Conservation (phyloP, 2,888 invertebrate genomes). For the Brachyptera putata region DNA sequence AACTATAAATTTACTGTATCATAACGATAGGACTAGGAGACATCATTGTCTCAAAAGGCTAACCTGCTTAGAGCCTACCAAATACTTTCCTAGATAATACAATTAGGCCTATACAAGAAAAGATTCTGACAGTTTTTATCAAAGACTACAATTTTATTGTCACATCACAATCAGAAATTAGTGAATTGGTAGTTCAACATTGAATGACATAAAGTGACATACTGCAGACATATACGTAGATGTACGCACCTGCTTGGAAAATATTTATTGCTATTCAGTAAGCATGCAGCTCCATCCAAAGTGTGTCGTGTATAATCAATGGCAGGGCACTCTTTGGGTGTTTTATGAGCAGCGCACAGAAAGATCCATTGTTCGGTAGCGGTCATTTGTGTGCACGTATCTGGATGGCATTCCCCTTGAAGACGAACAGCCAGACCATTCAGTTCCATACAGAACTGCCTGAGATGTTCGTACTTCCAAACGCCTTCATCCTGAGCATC, state of each 20-base stretch:
- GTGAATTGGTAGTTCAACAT: too few species aligned
- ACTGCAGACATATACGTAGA: too few species aligned
- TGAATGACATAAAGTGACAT: too few species aligned
- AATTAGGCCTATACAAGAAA: too few species aligned
- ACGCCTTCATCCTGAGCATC: conserved; percentile 98
- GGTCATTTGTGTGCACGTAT: conserved; percentile 98
- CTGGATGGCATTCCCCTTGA: conserved; percentile 94
- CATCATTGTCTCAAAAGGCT: too few species aligned
- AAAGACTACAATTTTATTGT: too few species aligned
- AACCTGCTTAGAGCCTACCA: too few species aligned
- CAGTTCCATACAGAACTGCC: conserved; percentile 99
- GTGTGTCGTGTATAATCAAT: conserved; percentile 99
- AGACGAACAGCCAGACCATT: conserved; percentile 97
- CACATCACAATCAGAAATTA: too few species aligned
- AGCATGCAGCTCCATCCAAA: conserved; percentile 95
- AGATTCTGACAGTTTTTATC: too few species aligned
- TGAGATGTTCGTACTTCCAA: conserved; percentile 99
- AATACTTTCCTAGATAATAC: too few species aligned
- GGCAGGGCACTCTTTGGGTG: conserved; percentile 99
- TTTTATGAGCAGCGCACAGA: conserved; percentile 98
- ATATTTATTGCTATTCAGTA: conserved; percentile 98
- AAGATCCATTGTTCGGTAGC: conserved; percentile 99
- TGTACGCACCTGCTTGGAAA: conserved; percentile 95
- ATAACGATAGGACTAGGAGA: too few species aligned
- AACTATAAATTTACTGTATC: too few species aligned